These are phyloP conservation scores for Penaeus chinensis DNA, from an alignment of 1,140 invertebrate species.

Conservation along the genomic window DNA sequence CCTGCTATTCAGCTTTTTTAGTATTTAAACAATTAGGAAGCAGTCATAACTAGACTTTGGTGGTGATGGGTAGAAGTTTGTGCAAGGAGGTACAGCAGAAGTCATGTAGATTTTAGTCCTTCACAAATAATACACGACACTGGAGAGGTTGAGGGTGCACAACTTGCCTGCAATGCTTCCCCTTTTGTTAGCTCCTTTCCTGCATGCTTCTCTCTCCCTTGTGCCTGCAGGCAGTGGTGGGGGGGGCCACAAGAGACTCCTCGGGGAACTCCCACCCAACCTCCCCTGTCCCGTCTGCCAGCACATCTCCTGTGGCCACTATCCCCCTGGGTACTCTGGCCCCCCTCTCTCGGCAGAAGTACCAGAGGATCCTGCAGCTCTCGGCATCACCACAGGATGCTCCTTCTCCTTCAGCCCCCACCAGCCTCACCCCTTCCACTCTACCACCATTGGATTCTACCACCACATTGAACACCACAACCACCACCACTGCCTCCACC, in stretches of 20 bases:
- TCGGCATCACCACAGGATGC: neutral
- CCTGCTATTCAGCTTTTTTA: too few species aligned
- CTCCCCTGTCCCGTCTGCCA: constrained; percentile 23
- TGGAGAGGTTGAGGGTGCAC: constrained; percentile 31
- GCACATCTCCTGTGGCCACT: constrained; percentile 23
- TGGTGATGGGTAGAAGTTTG: too few species aligned
- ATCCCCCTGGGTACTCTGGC: constrained; percentile 44
- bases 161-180: constrained; percentile 24
- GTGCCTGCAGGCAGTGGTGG: neutral
- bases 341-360: constrained; percentile 44
- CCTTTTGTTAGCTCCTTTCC: neutral
- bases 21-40: too few species aligned
- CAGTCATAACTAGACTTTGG: too few species aligned
- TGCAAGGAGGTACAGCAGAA: too few species aligned
- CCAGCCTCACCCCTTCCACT: neutral
- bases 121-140: neutral
- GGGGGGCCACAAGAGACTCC: neutral
- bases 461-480: neutral
- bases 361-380: constrained; percentile 36
- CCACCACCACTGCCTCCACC: neutral
- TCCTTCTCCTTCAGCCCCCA: neutral
- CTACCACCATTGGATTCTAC: too few species aligned
- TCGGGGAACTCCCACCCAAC: neutral
- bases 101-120: too few species aligned
- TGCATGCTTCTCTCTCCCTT: constrained; percentile 12